These are phyloP conservation scores for Caenorhabditis briggsae DNA, from an alignment of 1,140 invertebrate genomes.

Conservation along the genomic window DNA sequence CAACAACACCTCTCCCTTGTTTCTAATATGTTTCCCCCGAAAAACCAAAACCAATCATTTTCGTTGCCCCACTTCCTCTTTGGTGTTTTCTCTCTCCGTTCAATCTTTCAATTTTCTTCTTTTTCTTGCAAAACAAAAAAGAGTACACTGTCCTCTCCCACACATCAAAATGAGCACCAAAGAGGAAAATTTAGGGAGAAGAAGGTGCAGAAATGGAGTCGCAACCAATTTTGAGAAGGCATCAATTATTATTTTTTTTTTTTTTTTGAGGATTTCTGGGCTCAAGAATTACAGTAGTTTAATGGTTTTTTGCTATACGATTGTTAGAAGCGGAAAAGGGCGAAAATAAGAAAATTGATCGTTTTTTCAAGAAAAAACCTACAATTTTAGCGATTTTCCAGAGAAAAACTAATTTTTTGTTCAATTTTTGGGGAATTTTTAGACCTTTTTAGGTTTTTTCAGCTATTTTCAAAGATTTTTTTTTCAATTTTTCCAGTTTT, in stretches of 20 bases:
- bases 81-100: background rate
- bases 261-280: background rate
- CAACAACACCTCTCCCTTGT: no score
- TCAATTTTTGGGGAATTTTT: no score
- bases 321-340: background rate
- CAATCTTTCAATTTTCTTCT: slow-evolving; percentile 11
- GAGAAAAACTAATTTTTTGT: no score
- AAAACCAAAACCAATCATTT: background rate
- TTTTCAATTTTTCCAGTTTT: no score
- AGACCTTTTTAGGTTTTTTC: no score
- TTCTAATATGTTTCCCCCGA: no score
- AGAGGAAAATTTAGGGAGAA: background rate
- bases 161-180: background rate
- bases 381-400: no score
- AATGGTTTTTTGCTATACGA: background rate
- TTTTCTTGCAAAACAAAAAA: slow-evolving; percentile 1
- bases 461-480: no score
- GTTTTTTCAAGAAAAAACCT: no score
- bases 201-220: background rate
- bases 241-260: background rate
- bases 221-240: background rate
- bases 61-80: background rate
- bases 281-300: background rate
- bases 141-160: slow-evolving; percentile 5
- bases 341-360: background rate